Evolutionary conservation across 2,888 invertebrate genomes (phyloP), one percentile per base, ranked within the genome.

Genomic region (Scaptomyza cyrtandrae): DNA sequence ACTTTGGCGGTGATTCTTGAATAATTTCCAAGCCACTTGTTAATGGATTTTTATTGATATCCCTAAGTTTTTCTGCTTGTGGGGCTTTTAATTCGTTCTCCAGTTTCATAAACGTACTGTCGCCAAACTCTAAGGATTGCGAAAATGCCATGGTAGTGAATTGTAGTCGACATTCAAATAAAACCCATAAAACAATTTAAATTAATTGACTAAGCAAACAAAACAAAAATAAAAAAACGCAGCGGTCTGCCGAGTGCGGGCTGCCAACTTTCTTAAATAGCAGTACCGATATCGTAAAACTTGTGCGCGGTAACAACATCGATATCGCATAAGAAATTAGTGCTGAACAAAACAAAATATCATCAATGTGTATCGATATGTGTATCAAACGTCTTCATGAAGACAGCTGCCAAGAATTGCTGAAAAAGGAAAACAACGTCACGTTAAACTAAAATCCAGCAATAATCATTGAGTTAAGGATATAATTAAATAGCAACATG

Each of bases 41-140:
- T 44, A 50, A 41, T 29, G 45, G 56, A 10, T 49, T 54, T 41
- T 44, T 33, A 11, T 64, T 70, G 13, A 58, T 66, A 1, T 43
- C 10, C 6, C 14, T 13, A 0, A 14, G 24, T 6, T 64, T 59
- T 1, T 56, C 59, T 31, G 49, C 54, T 3, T 79, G 72, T 13
- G 83, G 80, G 29, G 59, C 75, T 39, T 86, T 85, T 10, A 78
- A 71, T 55, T 86, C 86, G 46, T 69, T 86, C 60, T 91, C 91
- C 43, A 92, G 64, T 58, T 90, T 85, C 80, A 89, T 80, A 35
- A 92, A 86, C 0, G 91, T 91, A 55, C 90, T 91, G 52, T 91
- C 90, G 3, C 91, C 91, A 53, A 92, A 79, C 14, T 88, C 83
- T 19, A 92, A 86, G 0, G 92, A 91, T 67, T 92, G 90, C 0